These are phyloP conservation scores for Cygnus atratus DNA, from an alignment of 2,113 vertebrate species.

Conservation along the genomic window DNA sequence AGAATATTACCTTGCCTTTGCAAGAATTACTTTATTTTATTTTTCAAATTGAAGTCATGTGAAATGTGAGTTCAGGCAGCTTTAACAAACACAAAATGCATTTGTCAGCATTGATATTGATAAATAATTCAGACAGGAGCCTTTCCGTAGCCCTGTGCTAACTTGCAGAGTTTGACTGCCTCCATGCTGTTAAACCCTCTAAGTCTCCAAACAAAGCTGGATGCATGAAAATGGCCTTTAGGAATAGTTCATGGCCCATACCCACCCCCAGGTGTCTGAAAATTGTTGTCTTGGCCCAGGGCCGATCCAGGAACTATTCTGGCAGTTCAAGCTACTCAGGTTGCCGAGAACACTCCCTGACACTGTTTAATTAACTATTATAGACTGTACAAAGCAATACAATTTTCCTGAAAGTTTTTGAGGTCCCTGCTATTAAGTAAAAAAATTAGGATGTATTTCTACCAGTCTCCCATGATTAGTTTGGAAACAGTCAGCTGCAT, in stretches of 20 bases:
- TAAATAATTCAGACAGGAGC: not conserved
- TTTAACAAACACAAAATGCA: not conserved
- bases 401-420: not conserved
- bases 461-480: not conserved
- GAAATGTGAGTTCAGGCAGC: not conserved
- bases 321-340: not conserved
- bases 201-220: not conserved
- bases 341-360: not conserved
- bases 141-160: not conserved
- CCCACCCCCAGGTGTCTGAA: not conserved
- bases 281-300: not conserved
- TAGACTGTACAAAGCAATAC: not conserved
- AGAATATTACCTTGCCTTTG: not conserved
- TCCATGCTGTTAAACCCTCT: not conserved
- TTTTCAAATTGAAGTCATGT: not conserved
- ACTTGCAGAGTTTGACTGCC: not conserved
- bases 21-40: not conserved
- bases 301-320: fast-evolving
- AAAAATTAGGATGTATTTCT: not conserved
- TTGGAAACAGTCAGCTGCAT: not conserved
- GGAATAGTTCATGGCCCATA: not conserved
- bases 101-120: not conserved
- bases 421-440: fast-evolving
- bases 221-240: not conserved
- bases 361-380: not conserved